A percentile compares a stretch with the other conserved stretches of the same genome.
These are phyloP conservation scores for Bugula neritina DNA, from an alignment of 2,888 invertebrate genomes.

Conservation along the genomic window DNA sequence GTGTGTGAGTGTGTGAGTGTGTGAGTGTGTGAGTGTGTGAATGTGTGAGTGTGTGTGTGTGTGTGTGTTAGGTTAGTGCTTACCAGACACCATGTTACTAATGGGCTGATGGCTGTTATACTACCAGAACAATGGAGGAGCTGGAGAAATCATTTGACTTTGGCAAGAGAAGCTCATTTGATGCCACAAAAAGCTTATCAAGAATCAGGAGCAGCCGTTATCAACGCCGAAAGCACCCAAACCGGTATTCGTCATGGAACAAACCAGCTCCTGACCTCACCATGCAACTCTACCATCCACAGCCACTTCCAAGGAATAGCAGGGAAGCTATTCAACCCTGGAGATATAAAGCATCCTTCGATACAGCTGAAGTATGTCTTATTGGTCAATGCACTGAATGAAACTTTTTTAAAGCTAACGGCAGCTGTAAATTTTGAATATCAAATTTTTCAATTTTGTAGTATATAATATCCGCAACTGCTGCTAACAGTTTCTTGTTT, in stretches of 20 bases:
- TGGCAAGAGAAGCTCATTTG: neutral
- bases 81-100: no score
- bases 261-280: slow-evolving; percentile 48
- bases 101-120: no score
- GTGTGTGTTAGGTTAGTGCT: neutral
- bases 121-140: slow-evolving; percentile 12
- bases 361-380: neutral
- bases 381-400: no score
- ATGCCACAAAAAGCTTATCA: slow-evolving; percentile 14
- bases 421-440: no score
- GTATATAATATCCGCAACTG: no score
- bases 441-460: no score
- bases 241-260: neutral
- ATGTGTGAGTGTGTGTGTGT: neutral
- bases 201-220: slow-evolving; percentile 5
- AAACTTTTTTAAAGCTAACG: no score
- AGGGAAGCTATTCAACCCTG: slow-evolving; percentile 46
- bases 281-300: slow-evolving; percentile 42
- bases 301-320: slow-evolving; percentile 47
- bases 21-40: neutral
- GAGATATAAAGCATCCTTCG: slow-evolving; percentile 35
- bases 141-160: slow-evolving; percentile 21
- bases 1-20: neutral
- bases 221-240: neutral
- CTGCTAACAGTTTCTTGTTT: no score